A percentile compares a stretch with the other conserved stretches of the same genome.
Evolutionary conservation across 92 coral and sea anemone genomes (phyloP).

Genomic region (Diadumene lineata): DNA sequence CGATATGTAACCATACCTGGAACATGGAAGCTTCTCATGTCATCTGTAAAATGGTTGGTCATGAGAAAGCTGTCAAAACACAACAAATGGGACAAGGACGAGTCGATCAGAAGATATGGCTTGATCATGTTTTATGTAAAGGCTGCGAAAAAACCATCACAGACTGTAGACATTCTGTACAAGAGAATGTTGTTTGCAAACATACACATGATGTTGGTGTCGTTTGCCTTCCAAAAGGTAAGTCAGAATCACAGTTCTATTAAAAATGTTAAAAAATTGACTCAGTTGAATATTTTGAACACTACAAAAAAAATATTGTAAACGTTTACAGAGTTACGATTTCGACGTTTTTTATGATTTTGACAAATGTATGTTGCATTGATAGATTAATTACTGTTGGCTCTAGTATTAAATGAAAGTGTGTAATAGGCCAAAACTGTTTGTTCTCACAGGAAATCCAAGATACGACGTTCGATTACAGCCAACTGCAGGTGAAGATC

Average conservation of each 20-base stretch:
- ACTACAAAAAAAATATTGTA: background rate
- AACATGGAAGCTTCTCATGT: slow-evolving; percentile 23
- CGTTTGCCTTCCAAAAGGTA: slow-evolving; percentile 16
- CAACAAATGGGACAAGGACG: background rate
- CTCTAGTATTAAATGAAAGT: too few species aligned
- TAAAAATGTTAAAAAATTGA: background rate
- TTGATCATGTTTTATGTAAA: slow-evolving; percentile 6
- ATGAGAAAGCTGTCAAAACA: slow-evolving; percentile 31
- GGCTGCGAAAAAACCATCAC: slow-evolving; percentile 2
- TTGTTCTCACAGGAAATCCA: background rate
- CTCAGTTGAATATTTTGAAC: too few species aligned
- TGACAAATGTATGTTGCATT: background rate
- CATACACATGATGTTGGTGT: slow-evolving; percentile 19
- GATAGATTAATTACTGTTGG: too few species aligned
- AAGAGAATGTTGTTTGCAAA: background rate
- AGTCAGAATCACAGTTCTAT: background rate
- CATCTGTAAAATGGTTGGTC: slow-evolving; percentile 38
- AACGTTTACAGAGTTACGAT: too few species aligned
- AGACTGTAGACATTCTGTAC: slow-evolving; percentile 8
- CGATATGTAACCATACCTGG: slow-evolving; percentile 29
- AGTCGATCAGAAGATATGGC: slow-evolving; percentile 7
- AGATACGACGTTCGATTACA: background rate
- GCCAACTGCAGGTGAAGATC: background rate
- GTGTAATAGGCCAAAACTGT: too few species aligned
- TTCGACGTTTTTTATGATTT: background rate